phyloP scores from a whole-genome alignment of 2,797 vertebrate genomes.

The Saxicola maurus region DNA sequence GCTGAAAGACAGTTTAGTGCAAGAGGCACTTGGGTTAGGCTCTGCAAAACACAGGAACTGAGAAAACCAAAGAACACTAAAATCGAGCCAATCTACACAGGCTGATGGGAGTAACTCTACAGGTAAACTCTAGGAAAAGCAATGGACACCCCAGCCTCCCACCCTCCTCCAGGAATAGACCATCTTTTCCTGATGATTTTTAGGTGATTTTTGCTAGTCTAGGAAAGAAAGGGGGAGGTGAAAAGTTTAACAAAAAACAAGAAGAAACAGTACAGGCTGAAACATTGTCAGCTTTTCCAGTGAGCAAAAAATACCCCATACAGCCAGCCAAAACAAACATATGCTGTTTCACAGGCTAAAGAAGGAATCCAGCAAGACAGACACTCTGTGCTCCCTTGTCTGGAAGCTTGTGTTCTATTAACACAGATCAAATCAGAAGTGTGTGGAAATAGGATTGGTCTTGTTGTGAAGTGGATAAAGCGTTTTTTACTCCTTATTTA shows the following conservation, averaged over 20 bases:
- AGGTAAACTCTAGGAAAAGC: not conserved
- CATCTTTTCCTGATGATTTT: not conserved
- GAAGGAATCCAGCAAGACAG: not conserved
- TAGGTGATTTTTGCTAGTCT: not conserved
- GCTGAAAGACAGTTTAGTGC: not conserved
- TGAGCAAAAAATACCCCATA: not conserved
- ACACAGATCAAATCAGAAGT: not conserved
- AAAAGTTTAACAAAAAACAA: not conserved
- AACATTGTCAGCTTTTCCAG: not conserved
- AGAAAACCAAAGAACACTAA: not conserved
- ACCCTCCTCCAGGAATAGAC: not conserved
- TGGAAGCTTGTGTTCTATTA: not conserved
- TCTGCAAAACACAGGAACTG: not conserved
- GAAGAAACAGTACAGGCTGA: not conserved
- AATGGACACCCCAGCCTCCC: not conserved
- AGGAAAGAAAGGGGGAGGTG: not conserved
- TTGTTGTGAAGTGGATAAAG: not conserved
- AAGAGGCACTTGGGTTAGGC: not conserved
- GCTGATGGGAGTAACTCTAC: not conserved
- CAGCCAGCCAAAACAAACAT: not conserved
- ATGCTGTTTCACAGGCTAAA: not conserved
- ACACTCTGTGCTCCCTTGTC: not conserved
- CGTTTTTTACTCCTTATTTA: not conserved
- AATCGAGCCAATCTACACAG: not conserved
- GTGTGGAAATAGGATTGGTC: not conserved